Evolutionary conservation across 1,140 invertebrate species (phyloP).

Genomic region (Oncopeltus fasciatus): DNA sequence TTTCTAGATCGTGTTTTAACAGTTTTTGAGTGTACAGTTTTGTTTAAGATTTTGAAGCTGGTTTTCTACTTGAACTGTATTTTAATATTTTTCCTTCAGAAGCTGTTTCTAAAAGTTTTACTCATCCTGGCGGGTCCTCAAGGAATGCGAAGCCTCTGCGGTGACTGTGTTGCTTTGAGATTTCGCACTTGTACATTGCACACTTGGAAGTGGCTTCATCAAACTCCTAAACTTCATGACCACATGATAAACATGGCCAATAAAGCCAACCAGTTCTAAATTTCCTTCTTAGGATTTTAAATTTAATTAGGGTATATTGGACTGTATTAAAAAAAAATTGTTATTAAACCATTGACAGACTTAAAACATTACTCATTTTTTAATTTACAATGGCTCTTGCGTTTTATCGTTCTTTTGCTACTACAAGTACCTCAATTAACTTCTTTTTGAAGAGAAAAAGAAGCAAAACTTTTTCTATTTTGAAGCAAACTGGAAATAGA

Average conservation of each 20-base stretch:
- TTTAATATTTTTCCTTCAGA: neutral
- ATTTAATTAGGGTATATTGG: no score
- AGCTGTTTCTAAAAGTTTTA: conserved; percentile 2
- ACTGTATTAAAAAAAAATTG: no score
- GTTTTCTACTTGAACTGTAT: neutral
- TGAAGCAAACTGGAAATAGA: neutral
- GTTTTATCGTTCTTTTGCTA: neutral
- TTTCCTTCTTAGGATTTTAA: neutral
- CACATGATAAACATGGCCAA: conserved; percentile 64
- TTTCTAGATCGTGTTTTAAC: conserved; percentile 41
- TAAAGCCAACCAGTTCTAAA: conserved; percentile 20
- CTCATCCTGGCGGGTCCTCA: conserved; percentile 40
- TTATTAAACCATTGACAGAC: conserved; percentile 2
- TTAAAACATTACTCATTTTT: neutral
- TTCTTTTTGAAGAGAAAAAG: neutral
- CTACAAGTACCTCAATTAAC: neutral
- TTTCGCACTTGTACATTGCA: conserved; percentile 60
- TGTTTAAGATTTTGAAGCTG: no score
- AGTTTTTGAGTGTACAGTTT: conserved; percentile 20
- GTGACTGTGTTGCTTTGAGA: conserved; percentile 72
- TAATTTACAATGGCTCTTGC: conserved; percentile 12
- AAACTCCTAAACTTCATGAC: conserved; percentile 70
- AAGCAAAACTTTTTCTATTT: neutral
- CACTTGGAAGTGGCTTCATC: conserved; percentile 84
- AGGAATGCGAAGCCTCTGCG: conserved; percentile 68